Base-by-base conservation (phyloP, 2,888 invertebrate genomes). In the Stenodema calcarata region DNA sequence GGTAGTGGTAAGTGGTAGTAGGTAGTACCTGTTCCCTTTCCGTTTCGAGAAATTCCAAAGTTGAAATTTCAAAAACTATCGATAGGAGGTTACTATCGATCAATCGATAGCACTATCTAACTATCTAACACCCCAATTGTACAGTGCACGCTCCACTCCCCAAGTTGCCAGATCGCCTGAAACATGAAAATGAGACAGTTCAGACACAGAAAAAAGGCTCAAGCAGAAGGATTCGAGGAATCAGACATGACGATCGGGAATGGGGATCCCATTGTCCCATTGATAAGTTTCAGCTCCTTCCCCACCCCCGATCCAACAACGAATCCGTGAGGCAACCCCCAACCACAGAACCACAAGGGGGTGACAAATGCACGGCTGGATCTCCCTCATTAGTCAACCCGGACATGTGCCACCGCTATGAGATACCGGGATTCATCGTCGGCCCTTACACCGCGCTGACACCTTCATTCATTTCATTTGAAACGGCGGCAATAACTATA, bases 401-500 rank as follows among this genome's bases (percentile, higher is more conserved):
- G 54, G 80, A 80, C 80, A 86, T 86, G 86, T 86, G 86, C 86
- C 86, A 86, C 78, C 54, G 86, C 76, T 86, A 86, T 86, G 86
- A 86, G 86, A 76, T 75, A 86, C 86, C 86, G 76, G 76, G 78
- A 86, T 86, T 86, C 86, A 86, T 86, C 54, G 78, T 42, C 75
- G 75, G 70, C 78, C 86, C 78, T 86, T 76, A 76, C 76, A 86
- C 75, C 28, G 80, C 86, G 86, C 86, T 76, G 86, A 86, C 86
- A 86, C 86, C 86, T 86, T 86, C 86, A 86, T 86, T 86, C 73
- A 86, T 86, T 86, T 86, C 85, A 83, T 83, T 83, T 70, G 69
- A 83, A 70, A 42, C 83, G 83, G 73, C 70, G 42, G 83, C 73
- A 83, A 83, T 83, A 83, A 83, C 83, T 83, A 83, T 83, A 83